Evolutionary conservation across 2,888 invertebrate species (phyloP).

Genomic region (Phlogophora meticulosa): DNA sequence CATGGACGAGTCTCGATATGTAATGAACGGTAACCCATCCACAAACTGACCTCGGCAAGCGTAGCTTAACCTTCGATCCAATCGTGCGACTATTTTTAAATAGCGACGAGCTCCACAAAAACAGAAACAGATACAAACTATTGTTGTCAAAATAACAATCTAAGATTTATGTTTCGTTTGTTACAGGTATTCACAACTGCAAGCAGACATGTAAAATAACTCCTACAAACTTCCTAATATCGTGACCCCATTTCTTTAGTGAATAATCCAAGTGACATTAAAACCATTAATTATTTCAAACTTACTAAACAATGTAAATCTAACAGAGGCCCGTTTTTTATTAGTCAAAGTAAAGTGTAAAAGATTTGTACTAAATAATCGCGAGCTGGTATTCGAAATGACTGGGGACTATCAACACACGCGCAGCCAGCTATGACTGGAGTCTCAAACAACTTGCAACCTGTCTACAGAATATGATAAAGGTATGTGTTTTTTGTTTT

Average conservation of each 20-base stretch:
- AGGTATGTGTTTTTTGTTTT: conserved; percentile 72
- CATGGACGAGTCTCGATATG: too few relatives aligned
- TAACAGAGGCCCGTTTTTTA: conserved; percentile 60
- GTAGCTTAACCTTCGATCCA: too few relatives aligned
- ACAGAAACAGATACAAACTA: too few relatives aligned
- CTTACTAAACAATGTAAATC: conserved; percentile 64
- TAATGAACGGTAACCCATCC: too few relatives aligned
- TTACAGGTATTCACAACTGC: conserved; percentile 46
- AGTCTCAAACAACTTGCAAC: conserved; percentile 64
- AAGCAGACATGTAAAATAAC: conserved; percentile 23
- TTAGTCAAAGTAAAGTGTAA: conserved; percentile 63
- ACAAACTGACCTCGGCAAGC: too few relatives aligned
- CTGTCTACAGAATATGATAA: conserved; percentile 83
- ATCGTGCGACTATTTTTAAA: too few relatives aligned
- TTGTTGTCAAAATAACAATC: neutral
- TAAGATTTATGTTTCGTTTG: conserved; percentile 33
- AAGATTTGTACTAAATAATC: conserved; percentile 64
- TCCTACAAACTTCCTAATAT: conserved; percentile 5
- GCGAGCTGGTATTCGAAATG: conserved; percentile 66
- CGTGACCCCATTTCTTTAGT: conserved; percentile 12
- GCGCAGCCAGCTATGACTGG: conserved; percentile 78
- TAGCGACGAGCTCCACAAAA: too few relatives aligned
- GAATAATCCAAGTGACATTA: conserved; percentile 35
- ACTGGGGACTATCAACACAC: conserved; percentile 63
- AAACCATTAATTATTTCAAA: conserved; percentile 39